These are phyloP conservation scores for Calosoma granatense DNA, from an alignment of 1,140 invertebrate species.

Conservation along the genomic window DNA sequence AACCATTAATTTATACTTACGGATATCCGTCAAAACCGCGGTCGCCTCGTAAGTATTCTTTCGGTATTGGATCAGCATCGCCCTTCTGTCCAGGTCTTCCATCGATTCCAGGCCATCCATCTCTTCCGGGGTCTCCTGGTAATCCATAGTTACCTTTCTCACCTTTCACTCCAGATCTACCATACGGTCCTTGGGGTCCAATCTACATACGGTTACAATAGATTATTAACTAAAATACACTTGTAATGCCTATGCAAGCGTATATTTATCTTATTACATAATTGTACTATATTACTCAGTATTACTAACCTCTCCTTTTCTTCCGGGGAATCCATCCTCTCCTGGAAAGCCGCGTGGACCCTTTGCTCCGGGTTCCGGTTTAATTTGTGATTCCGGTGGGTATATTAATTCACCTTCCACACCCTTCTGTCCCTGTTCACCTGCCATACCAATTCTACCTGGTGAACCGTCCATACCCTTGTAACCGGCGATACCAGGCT, in stretches of 20 bases:
- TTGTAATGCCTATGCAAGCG: not conserved
- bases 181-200: slow-evolving; percentile 41
- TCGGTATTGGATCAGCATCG: slow-evolving; percentile 34
- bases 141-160: slow-evolving; percentile 40
- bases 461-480: slow-evolving; percentile 33
- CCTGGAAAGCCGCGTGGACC: slow-evolving; percentile 44
- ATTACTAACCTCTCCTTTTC: slow-evolving; percentile 37
- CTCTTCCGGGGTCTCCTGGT: slow-evolving; percentile 37
- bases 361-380: slow-evolving; percentile 35
- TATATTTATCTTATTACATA: not conserved
- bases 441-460: slow-evolving; percentile 30
- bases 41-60: slow-evolving; percentile 37
- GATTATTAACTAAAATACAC: too few relatives aligned
- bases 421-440: slow-evolving; percentile 33
- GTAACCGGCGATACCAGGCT: slow-evolving; percentile 33
- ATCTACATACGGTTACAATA: not conserved
- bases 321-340: slow-evolving; percentile 40
- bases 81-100: slow-evolving; percentile 45
- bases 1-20: slow-evolving; percentile 20
- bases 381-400: slow-evolving; percentile 30
- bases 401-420: slow-evolving; percentile 20
- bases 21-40: slow-evolving; percentile 27
- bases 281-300: too few relatives aligned
- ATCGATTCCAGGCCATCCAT: slow-evolving; percentile 42
- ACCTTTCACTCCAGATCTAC: slow-evolving; percentile 45